Base-by-base conservation (phyloP, 2,888 invertebrate genomes). In the Xanthia togata region DNA sequence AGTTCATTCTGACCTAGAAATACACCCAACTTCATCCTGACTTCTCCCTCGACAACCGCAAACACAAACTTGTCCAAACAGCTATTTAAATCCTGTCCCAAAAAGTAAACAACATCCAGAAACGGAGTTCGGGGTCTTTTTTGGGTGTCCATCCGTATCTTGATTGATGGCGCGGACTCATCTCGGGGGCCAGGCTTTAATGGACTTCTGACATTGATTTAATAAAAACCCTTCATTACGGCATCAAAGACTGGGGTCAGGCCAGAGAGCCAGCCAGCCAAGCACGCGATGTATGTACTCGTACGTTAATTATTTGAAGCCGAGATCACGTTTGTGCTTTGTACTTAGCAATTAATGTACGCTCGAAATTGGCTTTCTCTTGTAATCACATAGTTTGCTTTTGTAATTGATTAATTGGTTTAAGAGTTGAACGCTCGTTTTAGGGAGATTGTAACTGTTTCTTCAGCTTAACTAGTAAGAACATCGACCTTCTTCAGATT, bases 161-260 rank as follows among this genome's bases (percentile, higher is more conserved):
- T 96, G 96, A 96, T 96, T 95, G 96, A 96, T 96, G 92, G 93
- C 89, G 88, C 83, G 76, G 86, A 90, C 90, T 91, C 90, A 87
- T 90, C 90, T 91, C 89, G 88, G 88, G 90, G 92, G 91, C 90
- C 92, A 90, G 90, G 90, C 91, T 94, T 93, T 96, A 96, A 96
- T 96, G 96, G 95, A 94, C 91, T 93, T 93, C 93, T 95, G 96
- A 96, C 96, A 92, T 96, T 96, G 96, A 96, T 96, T 96, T 95
- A 96, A 96, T 96, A 96, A 95, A 92, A 95, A 95, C 96, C 96
- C 95, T 95, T 94, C 94, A 96, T 96, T 96, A 96, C 91, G 86
- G 89, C 93, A 93, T 95, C 95, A 94, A 86, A 89, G 86, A 88
- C 88, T 79, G 86, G 83, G 91, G 91, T 91, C 91, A 91, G 81